Percentiles rank a stretch among this genome's conserved stretches.
phyloP scores from a whole-genome alignment of 1,140 invertebrate species.

The Aethina tumida region DNA sequence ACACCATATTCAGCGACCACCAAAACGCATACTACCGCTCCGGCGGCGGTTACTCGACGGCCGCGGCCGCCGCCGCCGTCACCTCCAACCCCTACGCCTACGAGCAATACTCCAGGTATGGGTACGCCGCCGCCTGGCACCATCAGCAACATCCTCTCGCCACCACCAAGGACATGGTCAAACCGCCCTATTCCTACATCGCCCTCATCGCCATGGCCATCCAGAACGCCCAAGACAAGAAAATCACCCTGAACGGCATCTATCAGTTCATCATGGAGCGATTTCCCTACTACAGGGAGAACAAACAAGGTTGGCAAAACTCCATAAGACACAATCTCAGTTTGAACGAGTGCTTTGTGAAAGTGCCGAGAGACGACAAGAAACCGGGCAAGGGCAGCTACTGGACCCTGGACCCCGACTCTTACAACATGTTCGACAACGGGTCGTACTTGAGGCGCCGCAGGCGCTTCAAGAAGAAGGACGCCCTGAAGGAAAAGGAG shows the following conservation, averaged over 20 bases:
- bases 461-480: conserved; percentile 93
- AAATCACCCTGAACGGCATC: conserved; percentile 94
- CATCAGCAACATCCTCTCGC: conserved; percentile 62
- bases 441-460: conserved; percentile 87
- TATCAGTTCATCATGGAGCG: conserved; percentile 98
- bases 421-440: conserved; percentile 98
- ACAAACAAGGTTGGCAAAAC: conserved; percentile 94
- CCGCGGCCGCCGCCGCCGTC: conserved; percentile 35
- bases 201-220: conserved; percentile 98
- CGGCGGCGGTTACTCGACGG: conserved; percentile 25
- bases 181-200: conserved; percentile 97
- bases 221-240: conserved; percentile 83
- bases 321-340: conserved; percentile 94
- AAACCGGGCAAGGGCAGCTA: conserved; percentile 95
- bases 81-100: conserved; percentile 46
- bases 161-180: conserved; percentile 76
- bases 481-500: conserved; percentile 79
- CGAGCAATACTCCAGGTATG: conserved; percentile 65
- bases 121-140: conserved; percentile 51
- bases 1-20: conserved; percentile 74
- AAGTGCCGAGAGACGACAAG: conserved; percentile 84
- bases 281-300: conserved; percentile 96
- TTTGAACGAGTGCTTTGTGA: conserved; percentile 98
- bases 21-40: conserved; percentile 61
- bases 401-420: conserved; percentile 94